phyloP scores from a whole-genome alignment of 2,113 vertebrate species.

The Erythrocercus mccallii region DNA sequence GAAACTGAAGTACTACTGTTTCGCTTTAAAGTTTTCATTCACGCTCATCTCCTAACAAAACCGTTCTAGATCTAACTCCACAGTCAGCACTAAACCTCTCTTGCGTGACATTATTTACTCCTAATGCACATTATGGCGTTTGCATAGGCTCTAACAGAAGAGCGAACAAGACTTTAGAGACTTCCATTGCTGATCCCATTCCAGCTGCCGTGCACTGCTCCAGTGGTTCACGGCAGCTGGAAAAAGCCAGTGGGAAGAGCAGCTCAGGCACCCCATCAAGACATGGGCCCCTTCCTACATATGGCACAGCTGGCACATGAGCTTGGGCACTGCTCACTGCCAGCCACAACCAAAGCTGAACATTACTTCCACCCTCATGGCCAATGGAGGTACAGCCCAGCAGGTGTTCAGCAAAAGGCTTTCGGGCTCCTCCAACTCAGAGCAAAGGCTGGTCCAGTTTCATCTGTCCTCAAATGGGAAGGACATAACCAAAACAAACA shows the following conservation, averaged over 20 bases:
- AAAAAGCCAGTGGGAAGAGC: not conserved
- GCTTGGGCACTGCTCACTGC: not conserved
- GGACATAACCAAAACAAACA: not conserved
- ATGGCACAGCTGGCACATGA: not conserved
- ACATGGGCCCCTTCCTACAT: not conserved
- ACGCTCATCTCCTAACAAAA: not conserved
- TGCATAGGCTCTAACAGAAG: not conserved
- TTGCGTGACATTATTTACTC: not conserved
- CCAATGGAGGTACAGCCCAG: not conserved
- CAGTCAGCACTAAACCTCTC: not conserved
- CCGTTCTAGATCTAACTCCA: not conserved
- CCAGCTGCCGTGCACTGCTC: not conserved
- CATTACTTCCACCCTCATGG: not conserved
- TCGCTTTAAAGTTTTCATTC: not conserved
- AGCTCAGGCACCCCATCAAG: not conserved
- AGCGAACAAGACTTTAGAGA: not conserved
- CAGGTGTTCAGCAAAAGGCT: not conserved
- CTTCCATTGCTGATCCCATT: not conserved
- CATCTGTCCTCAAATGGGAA: not conserved
- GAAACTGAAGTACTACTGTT: not conserved
- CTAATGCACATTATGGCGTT: not conserved
- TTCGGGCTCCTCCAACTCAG: not conserved
- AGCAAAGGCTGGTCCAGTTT: not conserved
- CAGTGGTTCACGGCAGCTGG: not conserved
- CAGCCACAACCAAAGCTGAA: not conserved